Conservation (phyloP, 1,140 invertebrate genomes). For the Hypsibius dujardini region DNA sequence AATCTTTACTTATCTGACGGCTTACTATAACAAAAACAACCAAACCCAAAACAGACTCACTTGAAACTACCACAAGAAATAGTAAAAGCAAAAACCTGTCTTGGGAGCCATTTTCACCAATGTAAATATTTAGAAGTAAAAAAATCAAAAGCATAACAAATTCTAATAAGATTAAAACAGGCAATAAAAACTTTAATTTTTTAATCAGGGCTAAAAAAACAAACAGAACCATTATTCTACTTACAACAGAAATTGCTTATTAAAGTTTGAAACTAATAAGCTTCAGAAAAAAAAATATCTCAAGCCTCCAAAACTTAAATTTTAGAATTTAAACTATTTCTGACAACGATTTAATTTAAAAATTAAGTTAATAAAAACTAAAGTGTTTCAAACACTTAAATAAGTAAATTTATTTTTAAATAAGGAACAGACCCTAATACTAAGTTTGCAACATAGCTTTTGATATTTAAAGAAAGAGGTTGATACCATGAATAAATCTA, state of each 20-base stretch:
- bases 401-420: too few relatives aligned
- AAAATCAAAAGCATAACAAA: not conserved
- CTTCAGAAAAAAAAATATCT: constrained; percentile 20
- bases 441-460: too few relatives aligned
- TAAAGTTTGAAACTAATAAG: constrained; percentile 22
- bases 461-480: too few relatives aligned
- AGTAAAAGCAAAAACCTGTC: constrained; percentile 22
- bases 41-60: constrained; percentile 1
- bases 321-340: not conserved
- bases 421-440: too few relatives aligned
- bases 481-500: too few relatives aligned
- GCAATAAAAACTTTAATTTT: constrained; percentile 23
- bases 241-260: constrained; percentile 20
- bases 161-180: constrained; percentile 21
- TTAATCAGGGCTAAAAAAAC: constrained; percentile 24
- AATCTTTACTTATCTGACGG: constrained; percentile 15
- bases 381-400: too few relatives aligned
- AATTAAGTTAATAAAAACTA: too few relatives aligned
- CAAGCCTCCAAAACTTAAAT: constrained; percentile 1
- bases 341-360: not conserved
- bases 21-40: not conserved
- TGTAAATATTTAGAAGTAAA: constrained; percentile 21
- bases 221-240: too few relatives aligned
- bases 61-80: not conserved
- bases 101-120: too few relatives aligned